A percentile compares a stretch with the other conserved stretches of the same genome.
Evolutionary conservation across 2,888 invertebrate species (phyloP).

Genomic region (Thecophora atra): DNA sequence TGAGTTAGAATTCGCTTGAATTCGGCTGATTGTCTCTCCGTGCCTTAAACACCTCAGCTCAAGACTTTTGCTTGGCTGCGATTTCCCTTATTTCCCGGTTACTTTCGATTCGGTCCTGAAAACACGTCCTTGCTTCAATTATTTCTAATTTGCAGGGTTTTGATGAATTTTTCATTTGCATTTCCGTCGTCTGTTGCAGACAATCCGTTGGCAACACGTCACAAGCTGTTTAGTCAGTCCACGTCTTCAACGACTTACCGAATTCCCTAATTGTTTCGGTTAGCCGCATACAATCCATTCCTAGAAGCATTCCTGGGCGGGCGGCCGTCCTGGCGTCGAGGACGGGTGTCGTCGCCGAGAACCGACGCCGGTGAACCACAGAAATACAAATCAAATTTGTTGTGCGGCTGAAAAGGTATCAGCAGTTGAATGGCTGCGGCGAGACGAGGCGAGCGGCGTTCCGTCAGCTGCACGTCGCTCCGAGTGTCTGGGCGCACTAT

Average conservation of each 20-base stretch:
- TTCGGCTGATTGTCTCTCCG: too few relatives aligned
- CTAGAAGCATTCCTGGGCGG: conserved; percentile 46
- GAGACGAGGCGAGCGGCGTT: too few relatives aligned
- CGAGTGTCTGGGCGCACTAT: conserved; percentile 12
- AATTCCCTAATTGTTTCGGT: conserved; percentile 65
- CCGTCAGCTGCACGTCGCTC: conserved; percentile 4
- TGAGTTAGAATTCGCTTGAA: neutral
- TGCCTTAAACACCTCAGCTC: too few relatives aligned
- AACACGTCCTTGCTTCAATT: conserved; percentile 63
- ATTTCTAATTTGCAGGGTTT: conserved; percentile 48
- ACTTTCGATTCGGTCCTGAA: neutral
- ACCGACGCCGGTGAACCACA: conserved; percentile 56
- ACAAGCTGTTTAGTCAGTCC: conserved; percentile 19
- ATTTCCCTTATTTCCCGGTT: neutral
- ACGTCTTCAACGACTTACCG: conserved; percentile 43
- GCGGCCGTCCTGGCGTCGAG: neutral
- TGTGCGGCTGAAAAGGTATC: conserved; percentile 48
- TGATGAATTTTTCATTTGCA: conserved; percentile 18
- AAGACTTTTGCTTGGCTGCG: too few relatives aligned
- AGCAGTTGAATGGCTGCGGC: too few relatives aligned
- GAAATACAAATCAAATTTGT: conserved; percentile 64
- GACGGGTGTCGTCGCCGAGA: conserved; percentile 34
- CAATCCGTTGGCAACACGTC: neutral
- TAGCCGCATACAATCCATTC: conserved; percentile 64
- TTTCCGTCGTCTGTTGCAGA: neutral